These are phyloP conservation scores for Patella pellucida DNA, from an alignment of 2,888 invertebrate species.

Conservation along the genomic window DNA sequence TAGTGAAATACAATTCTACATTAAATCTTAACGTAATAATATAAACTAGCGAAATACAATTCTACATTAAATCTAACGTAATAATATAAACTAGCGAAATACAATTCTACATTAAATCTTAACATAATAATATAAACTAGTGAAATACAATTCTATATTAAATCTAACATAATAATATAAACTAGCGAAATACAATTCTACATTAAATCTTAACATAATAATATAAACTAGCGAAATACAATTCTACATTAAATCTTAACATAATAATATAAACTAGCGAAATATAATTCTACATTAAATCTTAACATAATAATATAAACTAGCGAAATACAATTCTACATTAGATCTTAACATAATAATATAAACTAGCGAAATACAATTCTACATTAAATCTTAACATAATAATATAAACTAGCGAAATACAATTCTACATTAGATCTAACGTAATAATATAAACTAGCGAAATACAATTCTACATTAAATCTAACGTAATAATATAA, in stretches of 20 bases:
- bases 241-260: constrained; percentile 41
- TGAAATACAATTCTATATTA: constrained; percentile 58
- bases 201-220: no score
- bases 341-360: no score
- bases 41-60: constrained; percentile 62
- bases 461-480: constrained; percentile 58
- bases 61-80: constrained; percentile 36
- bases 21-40: no score
- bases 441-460: constrained; percentile 33
- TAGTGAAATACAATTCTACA: constrained; percentile 62
- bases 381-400: constrained; percentile 37
- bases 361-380: constrained; percentile 62
- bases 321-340: constrained; percentile 62
- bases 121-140: constrained; percentile 33
- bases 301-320: no score
- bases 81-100: constrained; percentile 61
- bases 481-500: no score
- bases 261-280: constrained; percentile 52
- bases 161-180: no score
- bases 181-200: constrained; percentile 64
- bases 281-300: constrained; percentile 51
- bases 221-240: constrained; percentile 63
- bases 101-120: constrained; percentile 44
- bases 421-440: constrained; percentile 49
- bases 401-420: constrained; percentile 55